Evolutionary conservation across 2,113 vertebrate species (phyloP).

Genomic region (Rattus rattus): DNA sequence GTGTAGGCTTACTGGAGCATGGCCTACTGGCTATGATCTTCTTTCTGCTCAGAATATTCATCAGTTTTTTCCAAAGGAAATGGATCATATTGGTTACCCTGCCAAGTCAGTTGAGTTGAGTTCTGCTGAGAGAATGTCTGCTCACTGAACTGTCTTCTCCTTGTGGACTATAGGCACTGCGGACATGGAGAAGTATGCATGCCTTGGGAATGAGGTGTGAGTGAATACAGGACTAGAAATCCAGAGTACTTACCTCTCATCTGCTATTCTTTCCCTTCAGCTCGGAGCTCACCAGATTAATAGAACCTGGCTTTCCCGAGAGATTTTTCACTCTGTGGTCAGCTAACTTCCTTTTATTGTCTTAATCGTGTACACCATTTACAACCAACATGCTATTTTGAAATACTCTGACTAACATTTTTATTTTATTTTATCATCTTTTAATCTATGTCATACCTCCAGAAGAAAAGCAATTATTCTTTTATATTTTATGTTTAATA

Average conservation of each 20-base stretch:
- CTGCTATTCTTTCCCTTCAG: neutral
- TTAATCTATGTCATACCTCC: neutral
- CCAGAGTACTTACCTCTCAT: neutral
- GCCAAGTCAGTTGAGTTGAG: conserved; percentile 34
- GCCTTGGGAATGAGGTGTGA: neutral
- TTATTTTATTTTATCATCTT: neutral
- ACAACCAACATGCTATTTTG: neutral
- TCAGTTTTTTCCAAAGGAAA: conserved; percentile 40
- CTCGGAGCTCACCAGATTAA: neutral
- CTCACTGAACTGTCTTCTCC: neutral
- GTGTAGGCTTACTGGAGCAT: conserved; percentile 56
- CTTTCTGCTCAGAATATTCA: conserved; percentile 40
- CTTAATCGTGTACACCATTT: neutral
- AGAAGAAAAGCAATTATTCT: neutral
- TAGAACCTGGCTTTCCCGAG: neutral
- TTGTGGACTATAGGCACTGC: neutral
- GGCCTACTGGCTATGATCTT: conserved; percentile 36
- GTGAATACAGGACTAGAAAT: neutral
- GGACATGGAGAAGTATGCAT: neutral
- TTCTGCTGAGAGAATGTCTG: neutral
- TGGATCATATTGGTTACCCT: conserved; percentile 46
- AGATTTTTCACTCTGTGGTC: neutral
- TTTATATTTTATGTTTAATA: neutral
- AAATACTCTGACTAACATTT: conserved; percentile 2
- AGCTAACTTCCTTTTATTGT: neutral